phyloP scores from a whole-genome alignment of 2,113 vertebrate genomes.

The Melanotaenia duboulayi region DNA sequence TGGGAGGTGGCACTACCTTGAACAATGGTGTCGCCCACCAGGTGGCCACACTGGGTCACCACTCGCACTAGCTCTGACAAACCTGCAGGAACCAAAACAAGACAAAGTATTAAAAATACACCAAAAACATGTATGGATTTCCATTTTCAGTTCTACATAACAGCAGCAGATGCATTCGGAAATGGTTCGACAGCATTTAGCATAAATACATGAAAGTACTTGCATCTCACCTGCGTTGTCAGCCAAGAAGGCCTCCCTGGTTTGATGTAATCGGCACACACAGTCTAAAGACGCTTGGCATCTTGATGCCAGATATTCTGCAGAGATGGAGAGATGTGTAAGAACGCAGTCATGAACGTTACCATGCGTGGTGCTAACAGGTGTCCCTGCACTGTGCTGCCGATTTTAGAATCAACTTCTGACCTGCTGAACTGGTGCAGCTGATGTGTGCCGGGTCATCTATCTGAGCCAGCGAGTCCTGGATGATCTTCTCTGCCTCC shows the following conservation, averaged over 20 bases:
- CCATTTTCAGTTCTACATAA: background rate
- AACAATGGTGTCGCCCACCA: constrained; percentile 90
- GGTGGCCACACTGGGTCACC: constrained; percentile 89
- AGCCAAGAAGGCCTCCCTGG: constrained; percentile 78
- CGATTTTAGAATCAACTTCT: constrained; percentile 1
- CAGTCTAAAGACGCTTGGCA: constrained; percentile 85
- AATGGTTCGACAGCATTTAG: too few species aligned
- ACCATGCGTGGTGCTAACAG: background rate
- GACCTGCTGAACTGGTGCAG: constrained; percentile 92
- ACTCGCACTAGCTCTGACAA: constrained; percentile 85
- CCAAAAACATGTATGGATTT: background rate
- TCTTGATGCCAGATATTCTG: constrained; percentile 94
- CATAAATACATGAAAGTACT: background rate
- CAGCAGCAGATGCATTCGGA: background rate
- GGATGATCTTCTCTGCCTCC: constrained; percentile 87
- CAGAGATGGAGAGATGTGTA: background rate
- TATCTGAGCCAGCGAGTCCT: constrained; percentile 86
- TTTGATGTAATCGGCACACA: constrained; percentile 81
- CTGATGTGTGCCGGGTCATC: constrained; percentile 90
- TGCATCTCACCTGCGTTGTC: constrained; percentile 82
- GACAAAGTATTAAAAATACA: background rate
- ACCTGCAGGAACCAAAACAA: constrained; percentile 67
- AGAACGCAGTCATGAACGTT: background rate
- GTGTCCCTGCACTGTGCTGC: background rate
- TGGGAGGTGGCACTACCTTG: constrained; percentile 92